Evolutionary conservation across 2,888 invertebrate genomes (phyloP).

Genomic region (Orthosia incerta): DNA sequence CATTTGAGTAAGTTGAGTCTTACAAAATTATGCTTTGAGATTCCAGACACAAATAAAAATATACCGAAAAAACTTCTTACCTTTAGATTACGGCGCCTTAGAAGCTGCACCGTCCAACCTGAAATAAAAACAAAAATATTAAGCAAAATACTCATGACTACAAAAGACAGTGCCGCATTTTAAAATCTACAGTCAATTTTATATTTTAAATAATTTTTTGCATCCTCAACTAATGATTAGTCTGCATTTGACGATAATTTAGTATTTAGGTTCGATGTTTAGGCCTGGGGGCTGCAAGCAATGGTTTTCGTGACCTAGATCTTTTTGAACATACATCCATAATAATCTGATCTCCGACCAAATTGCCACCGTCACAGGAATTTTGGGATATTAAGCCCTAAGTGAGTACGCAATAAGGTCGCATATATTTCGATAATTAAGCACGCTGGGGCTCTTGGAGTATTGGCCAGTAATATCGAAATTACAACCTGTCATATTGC

Average conservation of each 20-base stretch:
- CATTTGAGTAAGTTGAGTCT: constrained; percentile 7
- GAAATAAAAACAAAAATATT: constrained; percentile 71
- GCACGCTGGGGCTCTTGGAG: constrained; percentile 65
- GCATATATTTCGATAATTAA: constrained; percentile 62
- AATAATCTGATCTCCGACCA: constrained; percentile 66
- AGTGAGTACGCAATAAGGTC: constrained; percentile 63
- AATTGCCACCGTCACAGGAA: constrained; percentile 65
- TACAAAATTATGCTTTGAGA: constrained; percentile 6
- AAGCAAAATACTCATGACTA: constrained; percentile 64
- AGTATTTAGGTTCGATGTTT: constrained; percentile 86
- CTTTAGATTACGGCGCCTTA: constrained; percentile 66
- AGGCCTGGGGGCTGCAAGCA: constrained; percentile 84
- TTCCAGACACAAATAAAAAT: constrained; percentile 55
- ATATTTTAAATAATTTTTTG: constrained; percentile 82
- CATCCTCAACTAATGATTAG: constrained; percentile 82
- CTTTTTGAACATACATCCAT: constrained; percentile 82
- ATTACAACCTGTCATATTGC: constrained; percentile 89
- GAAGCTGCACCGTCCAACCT: constrained; percentile 64
- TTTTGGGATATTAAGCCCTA: constrained; percentile 59
- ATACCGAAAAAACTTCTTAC: constrained; percentile 72
- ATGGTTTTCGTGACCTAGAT: constrained; percentile 90
- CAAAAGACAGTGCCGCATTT: constrained; percentile 69
- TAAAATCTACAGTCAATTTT: constrained; percentile 75
- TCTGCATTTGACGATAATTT: constrained; percentile 86
- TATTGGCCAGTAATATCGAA: constrained; percentile 79